phyloP scores from a whole-genome alignment of 2,113 vertebrate genomes.

The Helogale parvula region DNA sequence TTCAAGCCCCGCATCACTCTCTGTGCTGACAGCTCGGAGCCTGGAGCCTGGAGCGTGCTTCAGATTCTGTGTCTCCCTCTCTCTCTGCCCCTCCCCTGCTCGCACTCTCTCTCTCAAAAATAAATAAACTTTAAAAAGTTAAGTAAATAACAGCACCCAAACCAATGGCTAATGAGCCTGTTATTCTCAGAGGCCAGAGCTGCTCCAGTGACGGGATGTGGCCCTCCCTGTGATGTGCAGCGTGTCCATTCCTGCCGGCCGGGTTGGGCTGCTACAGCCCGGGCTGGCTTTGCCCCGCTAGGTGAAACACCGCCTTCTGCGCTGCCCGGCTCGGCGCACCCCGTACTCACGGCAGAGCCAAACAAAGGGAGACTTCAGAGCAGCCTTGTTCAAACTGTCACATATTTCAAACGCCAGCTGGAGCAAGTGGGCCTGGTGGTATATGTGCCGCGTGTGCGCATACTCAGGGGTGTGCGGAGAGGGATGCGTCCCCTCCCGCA shows the following conservation, averaged over 20 bases:
- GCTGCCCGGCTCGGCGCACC: background rate
- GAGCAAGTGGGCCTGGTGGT: background rate
- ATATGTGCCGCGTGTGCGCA: fast-evolving
- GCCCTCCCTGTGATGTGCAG: background rate
- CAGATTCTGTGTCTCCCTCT: too few species aligned
- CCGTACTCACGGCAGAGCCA: background rate
- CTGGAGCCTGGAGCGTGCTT: too few species aligned
- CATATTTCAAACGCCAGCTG: background rate
- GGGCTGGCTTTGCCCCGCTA: background rate
- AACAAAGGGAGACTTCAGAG: background rate
- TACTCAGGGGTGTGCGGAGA: fast-evolving
- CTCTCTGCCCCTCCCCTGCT: too few species aligned
- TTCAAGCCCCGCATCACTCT: too few species aligned
- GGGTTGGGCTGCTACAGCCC: background rate
- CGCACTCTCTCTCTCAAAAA: too few species aligned
- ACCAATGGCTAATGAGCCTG: background rate
- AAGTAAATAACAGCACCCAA: background rate
- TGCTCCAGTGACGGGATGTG: background rate
- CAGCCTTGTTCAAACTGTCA: background rate
- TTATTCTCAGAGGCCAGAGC: background rate
- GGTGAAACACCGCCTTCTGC: background rate
- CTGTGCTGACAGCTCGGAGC: too few species aligned
- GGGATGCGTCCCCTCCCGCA: fast-evolving
- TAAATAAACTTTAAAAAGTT: background rate
- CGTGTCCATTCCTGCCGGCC: background rate